phyloP scores from a whole-genome alignment of 53 echinoderm and acorn worm species.

The Astropecten irregularis region DNA sequence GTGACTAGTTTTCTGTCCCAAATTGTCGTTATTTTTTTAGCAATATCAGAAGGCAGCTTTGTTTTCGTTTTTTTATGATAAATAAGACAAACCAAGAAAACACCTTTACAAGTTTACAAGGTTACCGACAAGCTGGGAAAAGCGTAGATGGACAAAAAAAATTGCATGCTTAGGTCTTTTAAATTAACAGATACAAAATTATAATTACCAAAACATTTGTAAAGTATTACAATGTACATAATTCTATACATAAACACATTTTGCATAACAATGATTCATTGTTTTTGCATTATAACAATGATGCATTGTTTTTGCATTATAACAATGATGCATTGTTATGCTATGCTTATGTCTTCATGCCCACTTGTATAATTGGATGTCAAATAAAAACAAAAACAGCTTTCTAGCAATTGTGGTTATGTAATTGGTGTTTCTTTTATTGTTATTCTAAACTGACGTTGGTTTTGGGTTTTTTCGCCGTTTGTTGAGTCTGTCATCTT shows the following conservation, averaged over 20 bases:
- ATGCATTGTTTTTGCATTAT: slow-evolving; percentile 57
- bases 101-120: too few species aligned
- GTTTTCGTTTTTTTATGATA: too few species aligned
- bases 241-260: slow-evolving; percentile 45
- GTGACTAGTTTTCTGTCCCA: too few species aligned
- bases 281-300: too few species aligned
- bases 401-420: slow-evolving; percentile 54
- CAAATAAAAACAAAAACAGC: slow-evolving; percentile 40
- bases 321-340: slow-evolving; percentile 27
- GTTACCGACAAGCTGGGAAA: not conserved
- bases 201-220: too few species aligned
- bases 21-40: too few species aligned
- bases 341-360: slow-evolving; percentile 35
- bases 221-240: slow-evolving; percentile 38
- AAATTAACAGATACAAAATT: slow-evolving; percentile 1
- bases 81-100: too few species aligned
- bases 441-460: too few species aligned
- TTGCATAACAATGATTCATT: slow-evolving; percentile 58
- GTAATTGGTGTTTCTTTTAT: not conserved
- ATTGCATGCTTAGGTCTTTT: slow-evolving; percentile 48
- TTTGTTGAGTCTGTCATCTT: too few species aligned
- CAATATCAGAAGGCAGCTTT: too few species aligned
- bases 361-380: slow-evolving; percentile 49
- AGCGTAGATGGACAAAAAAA: not conserved
- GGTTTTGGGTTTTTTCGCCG: too few species aligned